A percentile compares a stretch with the other conserved stretches of the same genome.
These are phyloP conservation scores for Dendrophyllia cribrosa DNA, from an alignment of 64 coral and sea anemone genomes.

Conservation along the genomic window DNA sequence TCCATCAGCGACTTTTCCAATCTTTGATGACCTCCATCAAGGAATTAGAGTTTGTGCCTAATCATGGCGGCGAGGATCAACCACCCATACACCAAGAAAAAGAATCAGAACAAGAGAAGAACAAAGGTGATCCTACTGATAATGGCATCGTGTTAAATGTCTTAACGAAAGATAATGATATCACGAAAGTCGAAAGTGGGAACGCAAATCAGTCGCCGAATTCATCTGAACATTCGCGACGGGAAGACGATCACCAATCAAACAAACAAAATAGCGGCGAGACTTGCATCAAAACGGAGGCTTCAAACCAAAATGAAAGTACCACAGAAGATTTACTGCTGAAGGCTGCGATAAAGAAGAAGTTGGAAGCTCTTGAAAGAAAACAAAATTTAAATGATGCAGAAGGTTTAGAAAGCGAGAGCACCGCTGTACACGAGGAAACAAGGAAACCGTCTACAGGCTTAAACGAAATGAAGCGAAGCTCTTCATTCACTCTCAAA, in stretches of 20 bases:
- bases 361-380: neutral
- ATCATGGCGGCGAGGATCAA: neutral
- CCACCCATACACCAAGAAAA: neutral
- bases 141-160: neutral
- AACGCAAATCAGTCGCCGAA: neutral
- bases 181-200: neutral
- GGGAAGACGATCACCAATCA: neutral
- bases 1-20: neutral
- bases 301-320: neutral
- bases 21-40: neutral
- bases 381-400: neutral
- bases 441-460: neutral
- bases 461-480: conserved; percentile 3
- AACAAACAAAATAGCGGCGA: neutral
- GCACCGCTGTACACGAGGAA: too few species aligned
- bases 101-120: neutral
- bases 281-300: neutral
- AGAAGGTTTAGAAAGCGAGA: neutral
- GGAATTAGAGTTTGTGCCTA: neutral
- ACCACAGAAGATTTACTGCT: neutral
- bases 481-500: neutral
- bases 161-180: neutral
- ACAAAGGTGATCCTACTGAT: neutral
- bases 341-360: neutral
- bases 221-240: neutral